phyloP scores from a whole-genome alignment of 2,888 invertebrate genomes.

The Arge pagana region DNA sequence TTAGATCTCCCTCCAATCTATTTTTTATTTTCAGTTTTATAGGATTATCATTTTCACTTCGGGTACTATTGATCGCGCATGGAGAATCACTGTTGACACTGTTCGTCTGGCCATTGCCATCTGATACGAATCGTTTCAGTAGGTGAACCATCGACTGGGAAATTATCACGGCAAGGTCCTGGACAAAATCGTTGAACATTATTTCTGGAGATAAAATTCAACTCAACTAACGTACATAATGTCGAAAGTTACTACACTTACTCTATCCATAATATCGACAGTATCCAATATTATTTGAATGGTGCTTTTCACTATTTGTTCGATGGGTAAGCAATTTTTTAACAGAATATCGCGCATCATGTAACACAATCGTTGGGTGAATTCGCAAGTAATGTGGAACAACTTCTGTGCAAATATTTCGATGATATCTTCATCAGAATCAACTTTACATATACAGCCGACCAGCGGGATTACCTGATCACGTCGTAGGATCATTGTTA shows the following conservation, averaged over 20 bases:
- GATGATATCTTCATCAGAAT: constrained; percentile 59
- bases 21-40: constrained; percentile 33
- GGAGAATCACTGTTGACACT: too few relatives aligned
- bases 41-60: background rate
- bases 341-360: constrained; percentile 62
- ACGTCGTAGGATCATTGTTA: too few relatives aligned
- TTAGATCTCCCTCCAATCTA: constrained; percentile 53
- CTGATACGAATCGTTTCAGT: constrained; percentile 46
- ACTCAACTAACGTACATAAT: background rate
- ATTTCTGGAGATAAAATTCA: background rate
- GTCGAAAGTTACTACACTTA: constrained; percentile 18
- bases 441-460: constrained; percentile 52
- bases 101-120: background rate
- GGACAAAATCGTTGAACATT: constrained; percentile 1
- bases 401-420: constrained; percentile 67
- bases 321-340: constrained; percentile 52
- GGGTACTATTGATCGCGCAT: too few relatives aligned
- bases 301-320: constrained; percentile 53
- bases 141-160: constrained; percentile 53
- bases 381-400: constrained; percentile 67
- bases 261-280: constrained; percentile 58
- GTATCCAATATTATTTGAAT: constrained; percentile 63
- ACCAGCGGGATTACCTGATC: constrained; percentile 70
- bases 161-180: constrained; percentile 53
- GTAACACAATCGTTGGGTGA: constrained; percentile 67